phyloP scores from a whole-genome alignment of 2,113 vertebrate species.

The Amblyornis subalaris region DNA sequence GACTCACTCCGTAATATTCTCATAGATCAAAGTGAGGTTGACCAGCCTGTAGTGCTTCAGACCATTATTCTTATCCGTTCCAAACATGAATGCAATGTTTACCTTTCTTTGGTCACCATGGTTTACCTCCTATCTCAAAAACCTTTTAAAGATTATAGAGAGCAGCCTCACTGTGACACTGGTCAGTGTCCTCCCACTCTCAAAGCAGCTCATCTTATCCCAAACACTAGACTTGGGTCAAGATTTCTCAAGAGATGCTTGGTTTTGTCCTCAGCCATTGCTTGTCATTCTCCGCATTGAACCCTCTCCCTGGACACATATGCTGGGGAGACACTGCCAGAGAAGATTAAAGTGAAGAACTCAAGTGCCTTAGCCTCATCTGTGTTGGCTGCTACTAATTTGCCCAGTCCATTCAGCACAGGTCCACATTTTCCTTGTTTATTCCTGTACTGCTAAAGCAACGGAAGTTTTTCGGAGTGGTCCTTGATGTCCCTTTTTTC shows the following conservation, averaged over 20 bases:
- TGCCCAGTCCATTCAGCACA: neutral
- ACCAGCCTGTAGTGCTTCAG: neutral
- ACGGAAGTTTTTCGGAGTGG: rapidly evolving
- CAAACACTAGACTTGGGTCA: neutral
- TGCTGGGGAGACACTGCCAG: neutral
- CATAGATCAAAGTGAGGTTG: neutral
- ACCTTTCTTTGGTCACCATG: neutral
- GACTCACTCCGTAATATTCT: neutral
- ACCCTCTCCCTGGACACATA: neutral
- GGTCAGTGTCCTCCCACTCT: neutral
- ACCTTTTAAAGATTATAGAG: neutral
- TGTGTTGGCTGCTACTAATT: neutral
- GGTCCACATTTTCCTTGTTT: neutral
- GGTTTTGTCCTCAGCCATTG: neutral
- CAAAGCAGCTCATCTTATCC: neutral
- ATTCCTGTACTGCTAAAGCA: neutral
- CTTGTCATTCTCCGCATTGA: neutral
- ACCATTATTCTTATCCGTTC: neutral
- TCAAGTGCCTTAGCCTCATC: neutral
- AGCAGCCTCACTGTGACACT: neutral
- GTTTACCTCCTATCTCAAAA: neutral
- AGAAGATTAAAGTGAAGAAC: neutral
- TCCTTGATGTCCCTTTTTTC: neutral
- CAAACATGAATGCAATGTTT: neutral
- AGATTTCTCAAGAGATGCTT: neutral